Evolutionary conservation across 2,797 vertebrate species (phyloP), one percentile per base, ranked within the genome.

Genomic region (Myotis findleyi): DNA sequence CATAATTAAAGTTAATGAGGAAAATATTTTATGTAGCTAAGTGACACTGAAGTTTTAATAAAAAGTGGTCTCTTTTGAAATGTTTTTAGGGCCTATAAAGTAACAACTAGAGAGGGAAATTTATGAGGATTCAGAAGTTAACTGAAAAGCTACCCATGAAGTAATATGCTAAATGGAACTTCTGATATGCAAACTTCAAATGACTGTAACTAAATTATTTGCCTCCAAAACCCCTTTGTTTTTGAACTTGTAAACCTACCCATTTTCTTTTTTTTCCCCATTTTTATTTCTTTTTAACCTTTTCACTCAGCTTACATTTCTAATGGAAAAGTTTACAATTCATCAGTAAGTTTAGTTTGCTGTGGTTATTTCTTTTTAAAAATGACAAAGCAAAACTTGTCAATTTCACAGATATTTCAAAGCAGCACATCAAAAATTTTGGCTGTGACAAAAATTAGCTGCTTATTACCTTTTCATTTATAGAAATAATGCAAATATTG

Each of bases 271-370:
- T 97, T 98, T 44, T 44, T 44, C 1, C 49, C 93, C 59, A 83
- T 92, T 66, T 97, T 97, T 97, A 96, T 97, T 97, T 95, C 92
- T 97, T 98, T 99, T 97, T 98, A 98, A 96, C 98, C 98, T 98
- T 98, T 99, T 99, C 98, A 98, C 99, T 99, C 99, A 99, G 99
- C 99, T 98, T 98, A 98, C 99, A 98, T 98, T 99, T 98, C 98
- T 98, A 98, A 98, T 98, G 98, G 98, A 98, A 98, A 98, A 96
- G 92, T 98, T 98, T 98, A 98, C 98, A 98, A 62, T 98, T 97
- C 98, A 96, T 98, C 99, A 99, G 99, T 99, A 99, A 99, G 99
- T 99, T 98, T 96, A 98, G 98, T 98, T 98, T 99, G 99, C 98
- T 98, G 98, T 98, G 98, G 17, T 95, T 88, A 87, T 95, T 96